These are phyloP conservation scores for Gila robusta DNA, from an alignment of 2,797 vertebrate species.

Conservation along the genomic window DNA sequence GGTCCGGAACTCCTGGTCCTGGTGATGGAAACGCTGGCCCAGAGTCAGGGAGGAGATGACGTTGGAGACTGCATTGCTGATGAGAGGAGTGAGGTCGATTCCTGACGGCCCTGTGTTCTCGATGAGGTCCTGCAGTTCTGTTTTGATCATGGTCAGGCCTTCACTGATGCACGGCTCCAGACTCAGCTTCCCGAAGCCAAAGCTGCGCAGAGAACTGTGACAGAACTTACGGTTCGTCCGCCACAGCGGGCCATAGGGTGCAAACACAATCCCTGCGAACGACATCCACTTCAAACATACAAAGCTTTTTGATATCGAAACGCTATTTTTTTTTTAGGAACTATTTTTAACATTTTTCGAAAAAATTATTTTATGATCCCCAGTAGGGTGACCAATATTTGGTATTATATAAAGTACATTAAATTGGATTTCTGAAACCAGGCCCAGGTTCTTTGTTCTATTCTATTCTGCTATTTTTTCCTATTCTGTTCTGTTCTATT, in stretches of 20 bases:
- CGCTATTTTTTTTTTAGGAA: not conserved
- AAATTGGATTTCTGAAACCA: not conserved
- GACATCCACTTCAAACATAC: not conserved
- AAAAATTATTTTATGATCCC: not conserved
- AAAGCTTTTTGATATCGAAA: not conserved
- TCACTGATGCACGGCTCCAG: constrained; percentile 90
- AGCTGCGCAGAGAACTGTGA: constrained; percentile 87
- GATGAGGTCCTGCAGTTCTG: constrained; percentile 82
- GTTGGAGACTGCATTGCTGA: constrained; percentile 90
- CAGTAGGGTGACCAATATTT: not conserved
- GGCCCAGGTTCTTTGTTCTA: too few species aligned
- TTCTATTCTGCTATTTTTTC: not conserved
- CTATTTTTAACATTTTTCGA: too few species aligned
- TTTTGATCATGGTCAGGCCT: constrained; percentile 85
- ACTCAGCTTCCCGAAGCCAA: constrained; percentile 90
- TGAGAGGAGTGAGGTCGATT: constrained; percentile 81
- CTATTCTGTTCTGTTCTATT: not conserved
- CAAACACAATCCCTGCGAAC: constrained; percentile 90
- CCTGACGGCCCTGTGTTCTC: constrained; percentile 62
- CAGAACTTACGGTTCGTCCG: constrained; percentile 92
- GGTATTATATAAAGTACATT: not conserved
- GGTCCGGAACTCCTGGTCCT: constrained; percentile 84
- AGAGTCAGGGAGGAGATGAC: constrained; percentile 93
- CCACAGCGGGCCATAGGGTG: constrained; percentile 91
- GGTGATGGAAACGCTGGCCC: constrained; percentile 87